Conservation (phyloP, 2,113 vertebrate species). For the Urocitellus parryii region DNA sequence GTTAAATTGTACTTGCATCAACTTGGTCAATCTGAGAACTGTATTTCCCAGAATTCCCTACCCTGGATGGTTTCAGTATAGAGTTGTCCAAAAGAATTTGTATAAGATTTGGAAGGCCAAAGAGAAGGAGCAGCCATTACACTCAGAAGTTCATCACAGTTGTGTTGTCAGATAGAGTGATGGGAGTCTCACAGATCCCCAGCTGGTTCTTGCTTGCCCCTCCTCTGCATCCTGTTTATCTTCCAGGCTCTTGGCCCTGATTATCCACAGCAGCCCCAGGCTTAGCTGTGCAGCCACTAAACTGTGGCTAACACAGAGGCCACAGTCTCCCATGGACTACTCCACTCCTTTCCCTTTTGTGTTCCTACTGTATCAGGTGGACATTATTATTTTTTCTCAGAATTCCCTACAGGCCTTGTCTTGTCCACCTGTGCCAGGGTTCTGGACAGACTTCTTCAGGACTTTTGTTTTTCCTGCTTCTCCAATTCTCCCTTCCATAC, state of each 20-base stretch:
- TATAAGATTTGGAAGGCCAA: not conserved
- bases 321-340: not conserved
- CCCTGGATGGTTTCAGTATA: not conserved
- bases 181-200: not conserved
- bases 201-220: not conserved
- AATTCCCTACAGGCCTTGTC: not conserved
- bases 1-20: not conserved
- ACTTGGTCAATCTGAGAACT: not conserved
- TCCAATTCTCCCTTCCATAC: not conserved
- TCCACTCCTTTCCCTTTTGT: not conserved
- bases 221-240: not conserved
- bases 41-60: not conserved
- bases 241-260: not conserved
- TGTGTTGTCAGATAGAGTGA: not conserved
- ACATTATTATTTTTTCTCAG: not conserved
- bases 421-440: not conserved
- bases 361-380: not conserved
- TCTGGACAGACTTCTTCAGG: not conserved
- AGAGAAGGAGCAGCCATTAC: not conserved
- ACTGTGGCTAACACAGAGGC: not conserved
- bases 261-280: not conserved
- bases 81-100: not conserved
- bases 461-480: not conserved
- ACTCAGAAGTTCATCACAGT: not conserved
- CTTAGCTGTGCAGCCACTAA: not conserved